Conservation (phyloP, 2,797 vertebrate genomes). For the Anguilla marmorata region DNA sequence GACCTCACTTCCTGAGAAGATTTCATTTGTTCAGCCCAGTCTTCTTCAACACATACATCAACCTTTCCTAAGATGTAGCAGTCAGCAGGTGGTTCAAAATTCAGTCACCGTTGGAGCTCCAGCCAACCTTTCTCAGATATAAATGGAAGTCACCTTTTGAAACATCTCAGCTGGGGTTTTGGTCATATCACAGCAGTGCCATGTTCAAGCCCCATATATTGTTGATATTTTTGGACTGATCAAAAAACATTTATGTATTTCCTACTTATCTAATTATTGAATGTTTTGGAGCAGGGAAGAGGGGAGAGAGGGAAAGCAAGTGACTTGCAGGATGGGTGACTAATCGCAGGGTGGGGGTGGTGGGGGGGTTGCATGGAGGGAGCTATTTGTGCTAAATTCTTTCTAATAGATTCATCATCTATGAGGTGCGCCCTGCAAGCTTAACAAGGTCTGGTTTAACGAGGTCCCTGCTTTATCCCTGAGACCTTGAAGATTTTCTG, state of each 20-base stretch:
- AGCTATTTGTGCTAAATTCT: background rate
- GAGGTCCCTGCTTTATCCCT: slow-evolving; percentile 17
- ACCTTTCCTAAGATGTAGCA: background rate
- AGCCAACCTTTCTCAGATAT: background rate
- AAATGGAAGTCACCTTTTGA: background rate
- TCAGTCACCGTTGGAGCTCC: background rate
- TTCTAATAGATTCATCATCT: slow-evolving; percentile 48
- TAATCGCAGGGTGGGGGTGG: background rate
- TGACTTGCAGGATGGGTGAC: background rate
- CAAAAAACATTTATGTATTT: background rate
- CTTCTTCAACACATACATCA: background rate
- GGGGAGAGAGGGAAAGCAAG: background rate
- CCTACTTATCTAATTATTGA: background rate
- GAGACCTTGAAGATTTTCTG: background rate
- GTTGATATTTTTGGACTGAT: background rate
- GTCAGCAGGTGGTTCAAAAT: background rate
- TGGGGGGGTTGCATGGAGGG: background rate
- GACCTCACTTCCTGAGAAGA: background rate
- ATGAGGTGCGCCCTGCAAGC: slow-evolving; percentile 25
- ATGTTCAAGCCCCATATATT: background rate
- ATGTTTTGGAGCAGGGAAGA: background rate
- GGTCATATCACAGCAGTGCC: background rate
- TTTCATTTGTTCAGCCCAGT: background rate
- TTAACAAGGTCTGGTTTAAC: slow-evolving; percentile 44
- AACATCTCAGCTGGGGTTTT: background rate